Evolutionary conservation across 2,888 invertebrate genomes (phyloP).

Genomic region (Noctuana brunneofusca): DNA sequence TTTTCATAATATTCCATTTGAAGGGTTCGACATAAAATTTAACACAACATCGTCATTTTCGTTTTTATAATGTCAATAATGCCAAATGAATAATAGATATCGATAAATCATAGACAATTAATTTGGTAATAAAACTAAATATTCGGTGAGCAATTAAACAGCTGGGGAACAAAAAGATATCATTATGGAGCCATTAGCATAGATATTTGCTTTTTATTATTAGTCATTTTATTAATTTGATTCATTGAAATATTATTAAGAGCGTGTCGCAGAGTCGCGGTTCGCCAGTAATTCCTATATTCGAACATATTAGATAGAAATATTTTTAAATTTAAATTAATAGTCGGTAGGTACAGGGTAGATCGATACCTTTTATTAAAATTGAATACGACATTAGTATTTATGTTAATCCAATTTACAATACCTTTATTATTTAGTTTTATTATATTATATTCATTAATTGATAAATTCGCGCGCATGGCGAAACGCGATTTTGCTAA

Average conservation of each 20-base stretch:
- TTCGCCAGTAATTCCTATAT: no score
- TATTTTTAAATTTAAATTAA: no score
- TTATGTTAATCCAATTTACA: no score
- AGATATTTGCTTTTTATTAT: conserved; percentile 46
- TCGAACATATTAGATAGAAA: no score
- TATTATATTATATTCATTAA: no score
- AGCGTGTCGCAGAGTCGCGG: no score
- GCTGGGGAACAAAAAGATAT: conserved; percentile 50
- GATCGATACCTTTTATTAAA: no score
- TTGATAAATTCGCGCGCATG: no score
- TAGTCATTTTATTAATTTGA: conserved; percentile 46
- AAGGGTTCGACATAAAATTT: conserved; percentile 31
- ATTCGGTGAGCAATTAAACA: conserved; percentile 49
- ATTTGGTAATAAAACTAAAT: conserved; percentile 46
- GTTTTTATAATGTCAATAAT: conserved; percentile 37
- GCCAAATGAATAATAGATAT: conserved; percentile 53
- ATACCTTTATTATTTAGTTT: no score
- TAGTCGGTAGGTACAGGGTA: no score
- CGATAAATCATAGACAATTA: conserved; percentile 50
- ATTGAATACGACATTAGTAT: no score
- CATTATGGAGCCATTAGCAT: conserved; percentile 47
- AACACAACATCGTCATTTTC: conserved; percentile 32
- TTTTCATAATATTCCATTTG: conserved; percentile 31
- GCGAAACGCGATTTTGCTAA: no score
- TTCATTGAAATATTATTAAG: conserved; percentile 44